phyloP scores from a whole-genome alignment of 2,797 vertebrate species.

The Brotula barbata region DNA sequence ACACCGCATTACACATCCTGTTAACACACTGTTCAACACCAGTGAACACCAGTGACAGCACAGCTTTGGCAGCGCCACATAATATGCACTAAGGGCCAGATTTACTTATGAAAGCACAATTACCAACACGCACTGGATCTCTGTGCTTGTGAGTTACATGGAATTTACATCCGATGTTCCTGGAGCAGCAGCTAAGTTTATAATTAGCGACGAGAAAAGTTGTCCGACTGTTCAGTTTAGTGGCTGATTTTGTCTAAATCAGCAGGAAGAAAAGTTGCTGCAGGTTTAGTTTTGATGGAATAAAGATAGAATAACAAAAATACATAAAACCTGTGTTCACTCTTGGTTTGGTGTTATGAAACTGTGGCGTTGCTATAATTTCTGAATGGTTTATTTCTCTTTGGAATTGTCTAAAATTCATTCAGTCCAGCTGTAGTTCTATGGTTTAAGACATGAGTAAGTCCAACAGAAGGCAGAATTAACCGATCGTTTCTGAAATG shows the following conservation, averaged over 20 bases:
- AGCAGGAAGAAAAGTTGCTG: slow-evolving; percentile 1
- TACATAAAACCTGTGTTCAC: slow-evolving; percentile 16
- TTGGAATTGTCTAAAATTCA: too few relatives aligned
- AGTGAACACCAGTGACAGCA: slow-evolving; percentile 66
- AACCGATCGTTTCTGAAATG: too few relatives aligned
- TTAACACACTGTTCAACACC: slow-evolving; percentile 76
- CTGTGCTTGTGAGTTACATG: neutral
- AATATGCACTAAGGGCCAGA: slow-evolving; percentile 41
- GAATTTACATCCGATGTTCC: neutral
- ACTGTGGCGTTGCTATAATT: too few relatives aligned
- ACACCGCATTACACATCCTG: slow-evolving; percentile 72
- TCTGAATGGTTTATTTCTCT: too few relatives aligned
- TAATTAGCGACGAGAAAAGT: neutral
- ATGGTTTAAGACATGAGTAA: too few relatives aligned
- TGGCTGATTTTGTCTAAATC: slow-evolving; percentile 1
- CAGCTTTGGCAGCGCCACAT: slow-evolving; percentile 66
- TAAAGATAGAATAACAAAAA: slow-evolving; percentile 9
- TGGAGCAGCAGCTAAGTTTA: slow-evolving; percentile 1
- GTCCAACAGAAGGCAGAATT: too few relatives aligned
- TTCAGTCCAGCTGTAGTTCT: too few relatives aligned
- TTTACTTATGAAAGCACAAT: slow-evolving; percentile 30
- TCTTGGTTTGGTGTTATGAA: too few relatives aligned
- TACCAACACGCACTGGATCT: slow-evolving; percentile 3
- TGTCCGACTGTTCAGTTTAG: neutral
- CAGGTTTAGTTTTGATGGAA: neutral